phyloP scores from a whole-genome alignment of 2,797 vertebrate species.

The Pipistrellus pygmaeus region DNA sequence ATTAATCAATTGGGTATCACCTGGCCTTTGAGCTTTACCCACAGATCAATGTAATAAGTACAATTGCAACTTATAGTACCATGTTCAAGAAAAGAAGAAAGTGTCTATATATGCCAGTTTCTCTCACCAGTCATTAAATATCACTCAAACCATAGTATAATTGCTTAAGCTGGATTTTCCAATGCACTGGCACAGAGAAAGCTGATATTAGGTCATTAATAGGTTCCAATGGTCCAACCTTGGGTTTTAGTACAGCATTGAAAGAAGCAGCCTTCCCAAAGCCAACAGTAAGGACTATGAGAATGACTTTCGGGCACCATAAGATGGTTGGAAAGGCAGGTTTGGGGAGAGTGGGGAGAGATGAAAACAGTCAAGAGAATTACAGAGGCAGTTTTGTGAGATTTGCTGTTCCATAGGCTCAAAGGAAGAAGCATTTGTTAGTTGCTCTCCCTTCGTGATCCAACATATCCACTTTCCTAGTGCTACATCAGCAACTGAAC shows the following conservation, averaged over 20 bases:
- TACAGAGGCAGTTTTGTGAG: not conserved
- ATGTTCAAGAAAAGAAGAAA: not conserved
- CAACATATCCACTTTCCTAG: constrained; percentile 30
- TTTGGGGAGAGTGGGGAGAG: not conserved
- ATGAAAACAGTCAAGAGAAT: not conserved
- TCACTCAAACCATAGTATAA: not conserved
- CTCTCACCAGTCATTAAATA: not conserved
- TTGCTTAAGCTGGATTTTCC: constrained; percentile 3
- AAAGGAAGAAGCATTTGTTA: not conserved
- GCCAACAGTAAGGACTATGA: not conserved
- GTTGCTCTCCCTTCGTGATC: not conserved
- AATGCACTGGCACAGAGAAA: not conserved
- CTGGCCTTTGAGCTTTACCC: not conserved
- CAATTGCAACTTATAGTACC: not conserved
- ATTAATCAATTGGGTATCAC: not conserved
- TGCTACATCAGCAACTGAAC: constrained; percentile 66
- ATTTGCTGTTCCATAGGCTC: not conserved
- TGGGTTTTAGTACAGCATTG: not conserved
- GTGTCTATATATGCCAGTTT: not conserved
- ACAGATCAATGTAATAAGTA: not conserved
- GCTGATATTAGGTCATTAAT: not conserved
- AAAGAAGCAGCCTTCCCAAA: not conserved
- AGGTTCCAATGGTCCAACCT: not conserved
- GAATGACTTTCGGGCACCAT: not conserved
- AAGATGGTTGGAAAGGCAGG: not conserved